A percentile compares a stretch with the other conserved stretches of the same genome.
phyloP scores from a whole-genome alignment of 2,113 vertebrate genomes.

The Oncorhynchus gorbuscha region DNA sequence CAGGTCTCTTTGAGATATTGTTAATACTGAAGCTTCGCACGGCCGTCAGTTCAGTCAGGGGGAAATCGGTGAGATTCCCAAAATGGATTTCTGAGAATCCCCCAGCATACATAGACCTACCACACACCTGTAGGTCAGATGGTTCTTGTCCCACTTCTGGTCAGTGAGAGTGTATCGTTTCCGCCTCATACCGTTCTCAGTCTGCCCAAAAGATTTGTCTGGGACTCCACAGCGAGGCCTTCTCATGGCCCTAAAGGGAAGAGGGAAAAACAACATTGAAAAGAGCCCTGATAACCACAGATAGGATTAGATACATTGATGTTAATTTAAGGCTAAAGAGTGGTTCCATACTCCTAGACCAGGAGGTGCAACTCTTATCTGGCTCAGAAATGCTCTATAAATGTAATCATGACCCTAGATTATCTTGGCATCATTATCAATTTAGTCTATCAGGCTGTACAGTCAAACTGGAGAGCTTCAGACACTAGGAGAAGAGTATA shows the following conservation, averaged over 20 bases:
- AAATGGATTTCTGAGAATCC: neutral
- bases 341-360: neutral
- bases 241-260: constrained; percentile 83
- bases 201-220: constrained; percentile 75
- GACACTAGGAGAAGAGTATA: neutral
- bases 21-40: neutral
- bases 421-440: too few relatives aligned
- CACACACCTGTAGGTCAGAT: constrained; percentile 87
- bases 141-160: constrained; percentile 84
- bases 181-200: constrained; percentile 73
- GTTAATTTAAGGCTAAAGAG: neutral
- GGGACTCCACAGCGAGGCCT: constrained; percentile 91
- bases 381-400: neutral
- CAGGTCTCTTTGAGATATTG: too few relatives aligned
- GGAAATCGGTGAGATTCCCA: neutral
- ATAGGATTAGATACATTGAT: neutral
- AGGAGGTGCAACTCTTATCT: neutral
- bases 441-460: too few relatives aligned
- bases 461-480: neutral
- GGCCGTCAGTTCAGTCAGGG: neutral
- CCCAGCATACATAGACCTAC: neutral
- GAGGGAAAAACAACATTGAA: neutral
- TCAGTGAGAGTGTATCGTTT: constrained; percentile 86
- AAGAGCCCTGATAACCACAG: neutral
- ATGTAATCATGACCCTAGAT: neutral